These are phyloP conservation scores for Lasius fuliginosus DNA, from an alignment of 2,888 invertebrate genomes.

Conservation along the genomic window DNA sequence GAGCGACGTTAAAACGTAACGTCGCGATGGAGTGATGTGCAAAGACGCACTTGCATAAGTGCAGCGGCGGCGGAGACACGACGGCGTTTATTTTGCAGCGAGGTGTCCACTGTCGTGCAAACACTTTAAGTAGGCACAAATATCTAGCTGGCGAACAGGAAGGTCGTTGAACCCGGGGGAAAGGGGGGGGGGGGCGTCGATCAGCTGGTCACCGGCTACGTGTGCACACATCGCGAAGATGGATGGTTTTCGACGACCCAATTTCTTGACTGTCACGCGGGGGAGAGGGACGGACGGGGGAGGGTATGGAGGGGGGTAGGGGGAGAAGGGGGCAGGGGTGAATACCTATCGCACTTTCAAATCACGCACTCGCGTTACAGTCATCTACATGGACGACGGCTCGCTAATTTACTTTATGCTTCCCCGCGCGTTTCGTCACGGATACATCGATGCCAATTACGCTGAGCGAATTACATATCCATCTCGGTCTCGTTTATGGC, in stretches of 20 bases:
- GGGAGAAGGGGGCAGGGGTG: constrained; percentile 34
- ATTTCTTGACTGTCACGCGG: constrained; percentile 66
- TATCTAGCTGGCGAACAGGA: constrained; percentile 50
- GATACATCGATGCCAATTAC: constrained; percentile 45
- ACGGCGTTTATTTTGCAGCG: constrained; percentile 50
- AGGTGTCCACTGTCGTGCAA: constrained; percentile 56
- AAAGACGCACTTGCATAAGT: constrained; percentile 53
- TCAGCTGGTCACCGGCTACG: constrained; percentile 76
- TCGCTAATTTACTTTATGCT: constrained; percentile 50
- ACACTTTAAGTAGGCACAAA: constrained; percentile 58
- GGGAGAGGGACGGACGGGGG: background rate
- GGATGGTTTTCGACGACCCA: constrained; percentile 79
- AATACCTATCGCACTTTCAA: constrained; percentile 75
- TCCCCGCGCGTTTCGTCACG: constrained; percentile 34
- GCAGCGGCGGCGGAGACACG: constrained; percentile 23
- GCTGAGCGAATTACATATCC: constrained; percentile 33
- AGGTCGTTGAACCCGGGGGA: constrained; percentile 72
- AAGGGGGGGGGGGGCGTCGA: constrained; percentile 68
- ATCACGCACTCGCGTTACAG: constrained; percentile 67
- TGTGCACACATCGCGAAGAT: constrained; percentile 69
- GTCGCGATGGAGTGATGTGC: constrained; percentile 42
- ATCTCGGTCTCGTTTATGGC: background rate
- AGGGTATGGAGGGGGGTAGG: background rate
- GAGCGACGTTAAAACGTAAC: constrained; percentile 30
- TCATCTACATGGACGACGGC: constrained; percentile 49